These are phyloP conservation scores for Urocolius indicus DNA, from an alignment of 2,113 vertebrate genomes.

Conservation along the genomic window DNA sequence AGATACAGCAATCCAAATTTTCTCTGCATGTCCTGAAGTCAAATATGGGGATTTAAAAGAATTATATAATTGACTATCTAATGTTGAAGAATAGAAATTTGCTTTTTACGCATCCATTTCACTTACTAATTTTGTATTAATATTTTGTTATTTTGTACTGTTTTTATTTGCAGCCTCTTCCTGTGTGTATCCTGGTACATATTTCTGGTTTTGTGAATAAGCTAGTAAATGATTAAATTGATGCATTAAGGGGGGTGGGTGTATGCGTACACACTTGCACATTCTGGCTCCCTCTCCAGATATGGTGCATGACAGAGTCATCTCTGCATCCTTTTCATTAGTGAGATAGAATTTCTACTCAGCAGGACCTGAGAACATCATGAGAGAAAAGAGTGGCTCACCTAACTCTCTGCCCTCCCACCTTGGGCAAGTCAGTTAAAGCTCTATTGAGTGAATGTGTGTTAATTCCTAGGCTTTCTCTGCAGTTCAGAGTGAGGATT, in stretches of 20 bases:
- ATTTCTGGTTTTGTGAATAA: neutral
- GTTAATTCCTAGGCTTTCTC: slow-evolving; percentile 9
- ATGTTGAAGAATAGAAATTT: neutral
- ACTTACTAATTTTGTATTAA: neutral
- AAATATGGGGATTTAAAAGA: neutral
- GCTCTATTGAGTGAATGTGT: neutral
- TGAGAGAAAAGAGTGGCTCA: neutral
- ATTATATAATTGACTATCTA: neutral
- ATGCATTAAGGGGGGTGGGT: neutral
- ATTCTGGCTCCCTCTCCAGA: neutral
- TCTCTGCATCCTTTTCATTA: neutral
- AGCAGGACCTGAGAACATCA: neutral
- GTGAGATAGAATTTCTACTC: neutral
- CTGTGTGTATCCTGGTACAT: neutral
- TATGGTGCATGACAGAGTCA: fast-evolving
- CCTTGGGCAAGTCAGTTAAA: neutral
- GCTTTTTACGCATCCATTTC: neutral
- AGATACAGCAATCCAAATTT: slow-evolving; percentile 2
- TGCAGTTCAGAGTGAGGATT: slow-evolving; percentile 16
- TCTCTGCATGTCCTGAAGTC: neutral
- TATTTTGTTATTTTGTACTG: neutral
- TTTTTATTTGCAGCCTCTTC: neutral
- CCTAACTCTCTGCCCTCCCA: neutral
- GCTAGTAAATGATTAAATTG: neutral
- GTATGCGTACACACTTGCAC: neutral